phyloP scores from a whole-genome alignment of 1,140 invertebrate genomes.

The Mya arenaria region DNA sequence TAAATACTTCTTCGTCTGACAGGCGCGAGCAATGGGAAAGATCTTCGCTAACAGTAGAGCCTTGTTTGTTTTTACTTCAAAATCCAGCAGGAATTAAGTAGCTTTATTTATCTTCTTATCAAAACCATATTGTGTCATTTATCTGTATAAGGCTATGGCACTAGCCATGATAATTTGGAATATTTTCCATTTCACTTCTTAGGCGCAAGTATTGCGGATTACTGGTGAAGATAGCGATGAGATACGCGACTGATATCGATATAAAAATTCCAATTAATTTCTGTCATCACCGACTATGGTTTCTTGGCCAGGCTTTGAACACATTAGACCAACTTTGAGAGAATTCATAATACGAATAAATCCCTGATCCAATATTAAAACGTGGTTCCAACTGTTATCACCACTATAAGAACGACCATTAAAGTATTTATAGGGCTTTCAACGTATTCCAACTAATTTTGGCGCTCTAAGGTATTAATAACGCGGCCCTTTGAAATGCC shows the following conservation, averaged over 20 bases:
- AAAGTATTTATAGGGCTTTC: slow-evolving; percentile 35
- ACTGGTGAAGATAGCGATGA: slow-evolving; percentile 1
- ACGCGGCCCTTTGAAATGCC: no score
- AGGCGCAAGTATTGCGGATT: slow-evolving; percentile 11
- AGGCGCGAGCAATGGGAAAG: slow-evolving; percentile 14
- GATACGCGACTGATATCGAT: slow-evolving; percentile 4
- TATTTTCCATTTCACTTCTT: slow-evolving; percentile 12
- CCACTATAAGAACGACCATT: slow-evolving; percentile 9
- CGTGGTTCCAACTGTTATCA: slow-evolving; percentile 5
- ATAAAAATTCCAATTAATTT: slow-evolving; percentile 48
- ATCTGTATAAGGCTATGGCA: not conserved
- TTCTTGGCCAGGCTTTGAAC: slow-evolving; percentile 1
- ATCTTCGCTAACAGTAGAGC: slow-evolving; percentile 24
- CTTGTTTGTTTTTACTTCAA: slow-evolving; percentile 8
- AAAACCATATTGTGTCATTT: not conserved
- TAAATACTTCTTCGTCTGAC: slow-evolving; percentile 2
- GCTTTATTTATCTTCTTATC: slow-evolving; percentile 6
- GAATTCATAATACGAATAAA: not conserved
- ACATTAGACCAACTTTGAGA: slow-evolving; percentile 3
- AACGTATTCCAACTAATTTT: no score
- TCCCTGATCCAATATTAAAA: slow-evolving; percentile 5
- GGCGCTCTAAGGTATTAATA: no score
- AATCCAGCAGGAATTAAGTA: not conserved
- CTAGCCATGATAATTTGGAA: slow-evolving; percentile 4
- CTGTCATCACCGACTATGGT: not conserved